phyloP scores from a whole-genome alignment of 2,113 vertebrate genomes.

The Toxotes chatareus region DNA sequence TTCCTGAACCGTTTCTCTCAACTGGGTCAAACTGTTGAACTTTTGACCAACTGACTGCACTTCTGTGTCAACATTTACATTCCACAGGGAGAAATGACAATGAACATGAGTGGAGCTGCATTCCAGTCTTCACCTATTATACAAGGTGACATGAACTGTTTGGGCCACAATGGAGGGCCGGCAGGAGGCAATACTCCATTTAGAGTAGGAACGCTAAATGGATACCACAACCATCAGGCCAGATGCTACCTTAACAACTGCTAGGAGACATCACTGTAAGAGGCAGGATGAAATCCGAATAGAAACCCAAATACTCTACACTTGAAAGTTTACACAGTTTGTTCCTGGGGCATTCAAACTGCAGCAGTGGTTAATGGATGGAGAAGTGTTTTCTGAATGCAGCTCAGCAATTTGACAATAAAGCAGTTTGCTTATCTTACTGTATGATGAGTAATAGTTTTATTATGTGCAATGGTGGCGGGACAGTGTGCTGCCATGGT shows the following conservation, averaged over 20 bases:
- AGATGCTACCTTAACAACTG: neutral
- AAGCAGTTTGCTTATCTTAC: constrained; percentile 22
- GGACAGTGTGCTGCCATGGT: neutral
- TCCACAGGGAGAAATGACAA: constrained; percentile 70
- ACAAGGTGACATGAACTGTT: constrained; percentile 59
- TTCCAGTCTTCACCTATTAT: constrained; percentile 76
- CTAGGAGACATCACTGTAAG: neutral
- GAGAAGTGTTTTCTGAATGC: neutral
- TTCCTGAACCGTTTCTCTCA: constrained; percentile 28
- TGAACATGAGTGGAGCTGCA: constrained; percentile 67
- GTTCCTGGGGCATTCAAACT: neutral
- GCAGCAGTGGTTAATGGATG: constrained; percentile 14
- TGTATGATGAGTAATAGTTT: constrained; percentile 1
- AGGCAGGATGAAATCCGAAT: neutral
- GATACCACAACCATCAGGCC: neutral
- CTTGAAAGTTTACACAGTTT: neutral
- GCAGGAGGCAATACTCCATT: constrained; percentile 31
- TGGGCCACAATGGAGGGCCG: constrained; percentile 31
- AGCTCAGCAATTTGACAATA: neutral
- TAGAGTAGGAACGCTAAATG: neutral
- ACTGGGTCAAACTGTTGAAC: constrained; percentile 65
- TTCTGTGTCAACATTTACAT: constrained; percentile 78
- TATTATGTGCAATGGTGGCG: neutral
- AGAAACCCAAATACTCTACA: neutral
- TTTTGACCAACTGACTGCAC: constrained; percentile 64